phyloP scores from a whole-genome alignment of 1,140 invertebrate genomes.

The Aporrectodea caliginosa region DNA sequence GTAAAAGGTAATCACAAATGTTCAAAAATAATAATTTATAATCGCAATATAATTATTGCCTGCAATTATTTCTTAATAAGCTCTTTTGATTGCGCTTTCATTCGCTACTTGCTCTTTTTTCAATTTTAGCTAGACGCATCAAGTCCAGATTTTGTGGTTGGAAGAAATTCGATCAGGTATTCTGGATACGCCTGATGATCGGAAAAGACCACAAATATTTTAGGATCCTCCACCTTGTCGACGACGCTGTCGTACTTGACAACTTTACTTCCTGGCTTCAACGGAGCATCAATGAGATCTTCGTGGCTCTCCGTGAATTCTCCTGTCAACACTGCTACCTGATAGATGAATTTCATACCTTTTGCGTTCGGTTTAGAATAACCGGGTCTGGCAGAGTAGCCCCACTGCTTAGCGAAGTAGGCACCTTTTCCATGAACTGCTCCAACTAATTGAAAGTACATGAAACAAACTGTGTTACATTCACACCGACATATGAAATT shows the following conservation, averaged over 20 bases:
- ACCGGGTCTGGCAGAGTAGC: background rate
- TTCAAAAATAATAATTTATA: too few species aligned
- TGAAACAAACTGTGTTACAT: too few species aligned
- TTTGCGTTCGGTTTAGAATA: background rate
- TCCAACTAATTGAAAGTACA: constrained; percentile 12
- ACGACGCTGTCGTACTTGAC: constrained; percentile 39
- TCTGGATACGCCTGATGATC: constrained; percentile 47
- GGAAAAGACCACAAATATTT: constrained; percentile 43
- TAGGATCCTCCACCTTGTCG: constrained; percentile 33
- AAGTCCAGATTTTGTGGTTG: too few species aligned
- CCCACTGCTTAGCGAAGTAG: constrained; percentile 5
- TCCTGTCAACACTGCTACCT: constrained; percentile 37
- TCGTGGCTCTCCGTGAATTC: constrained; percentile 32
- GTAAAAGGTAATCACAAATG: too few species aligned
- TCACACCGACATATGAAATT: too few species aligned
- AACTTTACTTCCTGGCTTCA: constrained; percentile 27
- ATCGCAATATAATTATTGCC: too few species aligned
- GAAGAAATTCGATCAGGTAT: constrained; percentile 40
- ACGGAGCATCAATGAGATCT: constrained; percentile 36
- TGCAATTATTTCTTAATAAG: too few species aligned
- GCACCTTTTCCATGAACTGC: constrained; percentile 5
- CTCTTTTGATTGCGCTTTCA: too few species aligned
- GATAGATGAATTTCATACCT: constrained; percentile 36
- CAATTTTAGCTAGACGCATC: too few species aligned
- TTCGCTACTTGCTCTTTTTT: too few species aligned